Evolutionary conservation across 2,113 vertebrate genomes (phyloP).

Genomic region (Heloderma charlesbogerti): DNA sequence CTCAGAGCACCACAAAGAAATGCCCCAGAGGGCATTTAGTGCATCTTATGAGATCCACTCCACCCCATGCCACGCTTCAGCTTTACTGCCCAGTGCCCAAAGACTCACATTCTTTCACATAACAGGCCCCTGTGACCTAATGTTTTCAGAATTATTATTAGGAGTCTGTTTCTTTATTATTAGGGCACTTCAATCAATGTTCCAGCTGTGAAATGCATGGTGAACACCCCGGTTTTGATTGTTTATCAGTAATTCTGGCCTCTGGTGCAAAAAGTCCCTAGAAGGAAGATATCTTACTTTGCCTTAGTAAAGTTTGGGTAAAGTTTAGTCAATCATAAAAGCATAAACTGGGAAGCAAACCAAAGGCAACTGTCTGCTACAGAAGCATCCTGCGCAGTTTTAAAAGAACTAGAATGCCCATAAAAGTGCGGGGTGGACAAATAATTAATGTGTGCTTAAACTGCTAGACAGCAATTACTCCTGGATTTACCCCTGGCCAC

Average conservation of each 20-base stretch:
- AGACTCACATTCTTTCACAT: slow-evolving; percentile 25
- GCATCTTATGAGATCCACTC: slow-evolving; percentile 9
- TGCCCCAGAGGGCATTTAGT: slow-evolving; percentile 49
- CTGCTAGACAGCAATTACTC: slow-evolving; percentile 20
- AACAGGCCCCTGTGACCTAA: slow-evolving; percentile 35
- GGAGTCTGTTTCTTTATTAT: slow-evolving; percentile 53
- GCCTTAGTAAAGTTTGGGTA: slow-evolving; percentile 2
- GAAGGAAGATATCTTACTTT: slow-evolving; percentile 6
- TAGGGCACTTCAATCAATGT: slow-evolving; percentile 57
- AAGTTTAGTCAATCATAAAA: slow-evolving; percentile 33
- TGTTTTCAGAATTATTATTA: slow-evolving; percentile 45
- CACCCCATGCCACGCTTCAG: slow-evolving; percentile 34
- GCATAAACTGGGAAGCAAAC: slow-evolving; percentile 30
- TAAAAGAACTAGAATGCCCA: slow-evolving; percentile 20
- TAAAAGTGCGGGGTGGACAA: slow-evolving; percentile 31
- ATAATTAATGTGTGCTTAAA: slow-evolving; percentile 45
- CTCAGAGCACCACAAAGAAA: slow-evolving; percentile 57
- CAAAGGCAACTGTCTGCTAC: slow-evolving; percentile 22
- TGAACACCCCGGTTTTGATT: slow-evolving; percentile 58
- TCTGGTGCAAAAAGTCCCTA: slow-evolving; percentile 47
- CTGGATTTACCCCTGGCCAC: neutral
- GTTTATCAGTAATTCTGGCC: slow-evolving; percentile 55
- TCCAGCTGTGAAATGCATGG: slow-evolving; percentile 46
- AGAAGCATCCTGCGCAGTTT: slow-evolving; percentile 7
- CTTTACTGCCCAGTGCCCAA: slow-evolving; percentile 18